phyloP scores from a whole-genome alignment of 2,113 vertebrate species.

The Eulemur rufifrons region DNA sequence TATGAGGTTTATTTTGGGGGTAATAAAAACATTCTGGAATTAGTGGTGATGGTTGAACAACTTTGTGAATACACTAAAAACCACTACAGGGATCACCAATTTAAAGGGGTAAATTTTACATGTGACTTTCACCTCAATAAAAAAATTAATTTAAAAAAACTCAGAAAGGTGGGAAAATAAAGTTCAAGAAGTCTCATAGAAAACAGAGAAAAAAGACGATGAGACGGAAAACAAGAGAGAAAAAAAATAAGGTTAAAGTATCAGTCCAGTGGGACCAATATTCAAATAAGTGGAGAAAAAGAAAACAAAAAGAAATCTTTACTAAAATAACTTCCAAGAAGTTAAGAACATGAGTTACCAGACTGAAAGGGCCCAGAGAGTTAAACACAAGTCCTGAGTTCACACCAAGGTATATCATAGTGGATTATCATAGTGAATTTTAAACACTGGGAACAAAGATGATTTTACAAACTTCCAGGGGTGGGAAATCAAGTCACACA shows the following conservation, averaged over 20 bases:
- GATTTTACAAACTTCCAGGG: neutral
- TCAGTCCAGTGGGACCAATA: neutral
- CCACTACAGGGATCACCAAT: neutral
- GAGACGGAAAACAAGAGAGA: neutral
- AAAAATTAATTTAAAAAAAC: neutral
- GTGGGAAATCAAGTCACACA: neutral
- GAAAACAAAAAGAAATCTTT: neutral
- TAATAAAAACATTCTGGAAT: neutral
- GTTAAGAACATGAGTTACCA: neutral
- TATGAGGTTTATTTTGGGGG: neutral
- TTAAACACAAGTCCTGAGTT: neutral
- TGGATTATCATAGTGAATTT: neutral
- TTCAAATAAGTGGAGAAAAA: neutral
- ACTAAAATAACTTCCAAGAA: neutral
- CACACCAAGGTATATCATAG: neutral
- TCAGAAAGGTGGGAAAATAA: neutral
- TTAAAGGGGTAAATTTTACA: neutral
- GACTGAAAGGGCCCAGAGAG: neutral
- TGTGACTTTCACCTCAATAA: neutral
- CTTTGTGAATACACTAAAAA: neutral
- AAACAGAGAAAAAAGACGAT: neutral
- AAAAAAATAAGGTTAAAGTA: neutral
- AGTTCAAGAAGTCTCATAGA: neutral
- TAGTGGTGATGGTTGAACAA: neutral
- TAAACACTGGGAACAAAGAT: neutral